Percentiles rank a stretch among this genome's conserved stretches.
Conservation (phyloP, 2,888 invertebrate species). For the Malachius bipustulatus region DNA sequence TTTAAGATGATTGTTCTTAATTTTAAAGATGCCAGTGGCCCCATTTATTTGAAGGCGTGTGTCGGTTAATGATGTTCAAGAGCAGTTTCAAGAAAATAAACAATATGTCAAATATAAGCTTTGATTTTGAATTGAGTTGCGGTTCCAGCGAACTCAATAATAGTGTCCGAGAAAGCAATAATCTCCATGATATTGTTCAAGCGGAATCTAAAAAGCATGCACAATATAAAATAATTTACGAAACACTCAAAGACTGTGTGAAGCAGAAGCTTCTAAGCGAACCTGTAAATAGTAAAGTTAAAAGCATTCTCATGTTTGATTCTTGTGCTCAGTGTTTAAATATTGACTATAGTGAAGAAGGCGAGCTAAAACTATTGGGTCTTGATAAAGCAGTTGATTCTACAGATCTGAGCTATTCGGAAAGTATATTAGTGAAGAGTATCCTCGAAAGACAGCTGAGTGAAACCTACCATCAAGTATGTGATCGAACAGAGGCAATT, state of each 20-base stretch:
- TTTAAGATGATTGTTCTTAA: no score
- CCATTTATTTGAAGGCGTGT: no score
- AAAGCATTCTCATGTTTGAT: background rate
- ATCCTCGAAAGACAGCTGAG: slow-evolving; percentile 5
- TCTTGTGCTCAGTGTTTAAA: slow-evolving; percentile 4
- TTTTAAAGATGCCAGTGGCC: no score
- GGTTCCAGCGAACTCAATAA: slow-evolving; percentile 14
- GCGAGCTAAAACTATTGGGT: no score
- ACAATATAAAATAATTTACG: slow-evolving; percentile 25
- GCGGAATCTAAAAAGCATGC: slow-evolving; percentile 24
- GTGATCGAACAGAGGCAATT: slow-evolving; percentile 7
- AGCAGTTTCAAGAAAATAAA: no score
- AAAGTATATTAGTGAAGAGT: no score
- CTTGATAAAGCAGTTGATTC: no score
- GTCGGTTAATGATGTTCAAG: no score
- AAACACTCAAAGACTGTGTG: slow-evolving; percentile 23
- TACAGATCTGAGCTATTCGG: no score
- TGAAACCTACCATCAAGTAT: slow-evolving; percentile 5
- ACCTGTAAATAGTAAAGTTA: slow-evolving; percentile 6
- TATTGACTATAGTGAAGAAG: background rate
- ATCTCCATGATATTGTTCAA: slow-evolving; percentile 24
- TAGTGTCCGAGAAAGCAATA: slow-evolving; percentile 24
- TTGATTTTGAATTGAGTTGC: no score
- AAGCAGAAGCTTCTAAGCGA: slow-evolving; percentile 13
- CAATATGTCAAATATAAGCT: no score